phyloP scores from a whole-genome alignment of 1,140 invertebrate genomes.

The Wiebesia pumilae region DNA sequence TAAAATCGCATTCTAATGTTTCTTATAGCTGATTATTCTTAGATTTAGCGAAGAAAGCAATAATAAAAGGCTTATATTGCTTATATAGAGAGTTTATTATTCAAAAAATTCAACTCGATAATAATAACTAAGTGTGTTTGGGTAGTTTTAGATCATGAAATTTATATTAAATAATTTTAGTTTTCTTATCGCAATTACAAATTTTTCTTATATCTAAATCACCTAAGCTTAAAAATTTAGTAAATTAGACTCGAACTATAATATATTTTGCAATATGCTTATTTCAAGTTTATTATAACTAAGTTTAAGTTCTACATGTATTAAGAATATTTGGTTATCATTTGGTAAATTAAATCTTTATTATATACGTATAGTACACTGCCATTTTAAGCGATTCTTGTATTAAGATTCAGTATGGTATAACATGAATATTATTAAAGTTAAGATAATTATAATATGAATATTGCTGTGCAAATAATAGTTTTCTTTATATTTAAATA shows the following conservation, averaged over 20 bases:
- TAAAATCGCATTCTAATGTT: not conserved
- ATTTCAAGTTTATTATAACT: not conserved
- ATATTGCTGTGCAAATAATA: not conserved
- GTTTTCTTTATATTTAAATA: not conserved
- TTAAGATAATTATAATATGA: not conserved
- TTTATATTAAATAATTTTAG: too few relatives aligned
- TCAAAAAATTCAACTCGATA: too few relatives aligned
- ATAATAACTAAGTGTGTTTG: too few relatives aligned
- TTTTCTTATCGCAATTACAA: too few relatives aligned
- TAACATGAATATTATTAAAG: not conserved
- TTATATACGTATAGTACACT: not conserved
- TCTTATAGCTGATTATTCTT: not conserved
- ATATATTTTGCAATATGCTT: not conserved
- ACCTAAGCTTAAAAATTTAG: not conserved
- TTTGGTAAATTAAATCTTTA: not conserved
- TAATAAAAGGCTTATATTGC: too few relatives aligned
- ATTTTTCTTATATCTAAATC: not conserved
- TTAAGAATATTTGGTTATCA: conserved; percentile 3
- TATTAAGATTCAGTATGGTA: not conserved
- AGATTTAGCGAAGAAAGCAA: too few relatives aligned
- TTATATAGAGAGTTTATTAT: too few relatives aligned
- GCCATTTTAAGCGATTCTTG: not conserved
- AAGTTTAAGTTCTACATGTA: not conserved
- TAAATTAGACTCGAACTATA: not conserved
- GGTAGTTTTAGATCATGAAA: too few relatives aligned